Conservation (phyloP, 1,140 invertebrate genomes). For the Lordiphosa stackelbergi region DNA sequence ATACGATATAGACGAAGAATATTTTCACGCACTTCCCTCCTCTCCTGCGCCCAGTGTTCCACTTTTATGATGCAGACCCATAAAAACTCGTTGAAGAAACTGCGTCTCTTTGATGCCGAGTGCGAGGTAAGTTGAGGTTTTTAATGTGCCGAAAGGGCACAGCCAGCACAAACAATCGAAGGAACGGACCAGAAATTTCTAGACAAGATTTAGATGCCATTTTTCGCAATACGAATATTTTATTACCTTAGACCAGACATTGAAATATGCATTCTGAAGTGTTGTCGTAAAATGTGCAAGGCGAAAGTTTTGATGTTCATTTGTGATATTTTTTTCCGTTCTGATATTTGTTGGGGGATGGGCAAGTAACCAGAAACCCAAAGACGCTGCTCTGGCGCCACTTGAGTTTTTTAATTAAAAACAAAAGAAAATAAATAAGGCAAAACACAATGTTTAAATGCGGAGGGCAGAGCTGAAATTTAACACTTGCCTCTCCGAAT, state of each 20-base stretch:
- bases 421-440: constrained; percentile 58
- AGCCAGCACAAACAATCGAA: constrained; percentile 56
- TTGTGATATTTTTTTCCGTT: constrained; percentile 1
- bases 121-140: constrained; percentile 31
- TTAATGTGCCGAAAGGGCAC: constrained; percentile 62
- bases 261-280: constrained; percentile 70
- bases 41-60: constrained; percentile 56
- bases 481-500: constrained; percentile 66
- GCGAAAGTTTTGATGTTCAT: constrained; percentile 36
- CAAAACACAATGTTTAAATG: constrained; percentile 61
- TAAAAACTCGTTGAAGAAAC: constrained; percentile 52
- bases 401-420: constrained; percentile 73
- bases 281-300: constrained; percentile 43
- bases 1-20: constrained; percentile 38
- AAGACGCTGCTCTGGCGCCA: constrained; percentile 42
- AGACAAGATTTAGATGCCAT: constrained; percentile 68
- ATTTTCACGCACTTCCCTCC: constrained; percentile 44
- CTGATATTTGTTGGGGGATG: not conserved
- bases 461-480: constrained; percentile 41
- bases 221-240: constrained; percentile 61
- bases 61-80: constrained; percentile 67
- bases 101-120: constrained; percentile 57
- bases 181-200: constrained; percentile 44
- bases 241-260: constrained; percentile 65
- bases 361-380: constrained; percentile 24